These are phyloP conservation scores for Drosophila navojoa DNA, from an alignment of 1,140 invertebrate species.

Conservation along the genomic window DNA sequence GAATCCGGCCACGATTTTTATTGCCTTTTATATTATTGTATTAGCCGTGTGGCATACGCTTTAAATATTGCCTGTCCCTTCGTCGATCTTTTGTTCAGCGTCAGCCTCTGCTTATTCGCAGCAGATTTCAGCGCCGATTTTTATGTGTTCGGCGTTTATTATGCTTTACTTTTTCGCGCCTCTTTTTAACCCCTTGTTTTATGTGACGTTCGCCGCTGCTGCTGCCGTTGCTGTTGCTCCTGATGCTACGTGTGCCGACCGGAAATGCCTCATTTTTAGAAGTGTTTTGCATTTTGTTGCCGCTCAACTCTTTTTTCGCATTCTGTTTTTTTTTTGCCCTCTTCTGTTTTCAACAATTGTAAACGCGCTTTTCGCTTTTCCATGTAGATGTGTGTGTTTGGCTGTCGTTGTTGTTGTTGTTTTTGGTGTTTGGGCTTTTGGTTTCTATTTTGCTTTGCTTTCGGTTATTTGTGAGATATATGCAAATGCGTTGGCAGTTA, in stretches of 20 bases:
- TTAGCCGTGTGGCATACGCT: slow-evolving; percentile 71
- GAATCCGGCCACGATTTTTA: slow-evolving; percentile 58
- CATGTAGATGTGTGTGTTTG: not conserved
- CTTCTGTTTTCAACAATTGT: slow-evolving; percentile 45
- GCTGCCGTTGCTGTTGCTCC: no score
- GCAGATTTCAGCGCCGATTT: slow-evolving; percentile 76
- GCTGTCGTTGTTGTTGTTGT: slow-evolving; percentile 8
- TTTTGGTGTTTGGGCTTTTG: slow-evolving; percentile 55
- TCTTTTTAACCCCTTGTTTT: slow-evolving; percentile 68
- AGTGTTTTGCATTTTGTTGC: slow-evolving; percentile 81
- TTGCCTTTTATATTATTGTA: slow-evolving; percentile 78
- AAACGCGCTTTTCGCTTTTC: slow-evolving; percentile 30
- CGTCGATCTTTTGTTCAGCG: slow-evolving; percentile 26
- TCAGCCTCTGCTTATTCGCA: slow-evolving; percentile 15
- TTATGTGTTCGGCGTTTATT: slow-evolving; percentile 73
- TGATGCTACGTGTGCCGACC: slow-evolving; percentile 61
- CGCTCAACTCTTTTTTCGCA: slow-evolving; percentile 29
- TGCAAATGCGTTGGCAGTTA: slow-evolving; percentile 75
- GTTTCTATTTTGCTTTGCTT: slow-evolving; percentile 53
- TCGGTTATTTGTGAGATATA: slow-evolving; percentile 68
- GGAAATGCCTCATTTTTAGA: slow-evolving; percentile 79
- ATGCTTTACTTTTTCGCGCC: slow-evolving; percentile 73
- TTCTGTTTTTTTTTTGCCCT: slow-evolving; percentile 14
- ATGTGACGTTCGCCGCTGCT: slow-evolving; percentile 6
- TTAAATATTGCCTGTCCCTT: slow-evolving; percentile 58